Percentiles rank a stretch among this genome's conserved stretches.
Conservation (phyloP, 2,113 vertebrate genomes). For the Xyrauchen texanus region DNA sequence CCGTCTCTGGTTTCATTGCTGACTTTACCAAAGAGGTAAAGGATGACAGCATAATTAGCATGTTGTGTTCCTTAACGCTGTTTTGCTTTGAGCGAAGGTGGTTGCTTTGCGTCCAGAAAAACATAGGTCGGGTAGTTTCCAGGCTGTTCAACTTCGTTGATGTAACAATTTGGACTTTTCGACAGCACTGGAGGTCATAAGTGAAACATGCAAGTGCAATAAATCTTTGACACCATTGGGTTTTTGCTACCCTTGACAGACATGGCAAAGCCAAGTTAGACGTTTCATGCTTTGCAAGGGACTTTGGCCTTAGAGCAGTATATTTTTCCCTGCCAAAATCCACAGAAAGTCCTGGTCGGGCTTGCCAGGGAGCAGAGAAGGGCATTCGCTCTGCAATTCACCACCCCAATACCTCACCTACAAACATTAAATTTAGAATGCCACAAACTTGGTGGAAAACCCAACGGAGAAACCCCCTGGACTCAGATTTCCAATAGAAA, state of each 20-base stretch:
- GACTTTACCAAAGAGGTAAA: slow-evolving; percentile 6
- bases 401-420: slow-evolving; percentile 66
- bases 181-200: slow-evolving; percentile 31
- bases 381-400: slow-evolving; percentile 6
- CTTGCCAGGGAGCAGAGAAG: neutral
- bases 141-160: neutral
- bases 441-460: slow-evolving; percentile 72
- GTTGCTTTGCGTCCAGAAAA: slow-evolving; percentile 16
- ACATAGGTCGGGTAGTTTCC: neutral
- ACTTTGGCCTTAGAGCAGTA: neutral
- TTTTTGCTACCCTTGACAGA: slow-evolving; percentile 36
- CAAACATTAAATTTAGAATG: slow-evolving; percentile 67
- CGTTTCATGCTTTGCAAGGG: slow-evolving; percentile 21
- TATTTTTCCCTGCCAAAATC: slow-evolving; percentile 23
- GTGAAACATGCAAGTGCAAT: slow-evolving; percentile 15
- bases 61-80: slow-evolving; percentile 8
- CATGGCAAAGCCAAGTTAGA: slow-evolving; percentile 35
- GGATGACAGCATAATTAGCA: slow-evolving; percentile 37
- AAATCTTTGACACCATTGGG: slow-evolving; percentile 26
- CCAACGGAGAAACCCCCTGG: slow-evolving; percentile 28
- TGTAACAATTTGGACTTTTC: slow-evolving; percentile 10
- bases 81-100: slow-evolving; percentile 12
- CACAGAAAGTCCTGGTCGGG: slow-evolving; percentile 3
- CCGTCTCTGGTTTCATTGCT: slow-evolving; percentile 23
- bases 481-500: slow-evolving; percentile 66